These are phyloP conservation scores for Phasianus colchicus DNA, from an alignment of 2,113 vertebrate species.

Conservation along the genomic window DNA sequence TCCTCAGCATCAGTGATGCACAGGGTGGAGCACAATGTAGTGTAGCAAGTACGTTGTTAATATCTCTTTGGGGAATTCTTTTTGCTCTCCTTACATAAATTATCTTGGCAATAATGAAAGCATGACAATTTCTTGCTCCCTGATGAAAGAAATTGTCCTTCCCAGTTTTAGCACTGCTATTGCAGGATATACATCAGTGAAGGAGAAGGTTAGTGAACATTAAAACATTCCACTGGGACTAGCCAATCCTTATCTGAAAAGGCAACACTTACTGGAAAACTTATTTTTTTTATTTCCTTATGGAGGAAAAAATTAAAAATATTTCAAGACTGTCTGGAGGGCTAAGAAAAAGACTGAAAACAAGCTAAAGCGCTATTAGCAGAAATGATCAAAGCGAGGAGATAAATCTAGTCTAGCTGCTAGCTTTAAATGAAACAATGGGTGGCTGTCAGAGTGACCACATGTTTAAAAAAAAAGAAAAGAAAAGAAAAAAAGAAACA, in stretches of 20 bases:
- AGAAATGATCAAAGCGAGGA: background rate
- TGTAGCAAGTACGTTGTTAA: background rate
- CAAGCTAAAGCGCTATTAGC: background rate
- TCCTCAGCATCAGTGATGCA: background rate
- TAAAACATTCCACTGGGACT: background rate
- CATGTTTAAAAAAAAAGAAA: background rate
- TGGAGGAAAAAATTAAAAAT: background rate
- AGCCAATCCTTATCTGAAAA: slow-evolving; percentile 11
- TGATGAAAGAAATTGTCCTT: slow-evolving; percentile 10
- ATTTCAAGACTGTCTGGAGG: background rate
- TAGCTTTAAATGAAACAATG: background rate
- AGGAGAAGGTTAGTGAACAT: background rate
- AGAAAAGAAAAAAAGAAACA: background rate
- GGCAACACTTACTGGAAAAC: background rate
- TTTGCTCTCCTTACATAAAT: slow-evolving; percentile 34
- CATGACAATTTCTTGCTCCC: background rate
- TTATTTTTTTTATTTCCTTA: background rate
- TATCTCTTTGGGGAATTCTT: background rate
- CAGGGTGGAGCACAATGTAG: background rate
- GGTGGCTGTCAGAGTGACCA: background rate
- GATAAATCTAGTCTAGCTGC: background rate
- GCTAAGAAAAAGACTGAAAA: background rate
- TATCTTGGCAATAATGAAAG: slow-evolving; percentile 18
- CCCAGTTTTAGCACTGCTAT: background rate
- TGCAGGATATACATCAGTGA: background rate